Base-by-base conservation (phyloP, 2,113 vertebrate species). In the Suricata suricatta region DNA sequence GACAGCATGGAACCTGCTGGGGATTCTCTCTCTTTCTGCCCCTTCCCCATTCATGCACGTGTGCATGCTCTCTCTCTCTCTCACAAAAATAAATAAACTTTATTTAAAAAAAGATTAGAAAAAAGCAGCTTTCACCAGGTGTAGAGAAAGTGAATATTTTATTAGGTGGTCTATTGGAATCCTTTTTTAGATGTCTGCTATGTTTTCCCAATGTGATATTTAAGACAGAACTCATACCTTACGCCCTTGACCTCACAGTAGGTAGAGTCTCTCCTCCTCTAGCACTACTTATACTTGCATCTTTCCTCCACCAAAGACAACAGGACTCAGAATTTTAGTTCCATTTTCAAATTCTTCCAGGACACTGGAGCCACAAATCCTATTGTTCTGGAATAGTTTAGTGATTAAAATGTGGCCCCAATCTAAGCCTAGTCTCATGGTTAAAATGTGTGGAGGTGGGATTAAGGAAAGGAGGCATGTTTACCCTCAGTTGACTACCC, bases 311-410 rank as follows among this genome's bases (percentile, higher is more conserved):
- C 31, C 50, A 84, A 88, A 94, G 60, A 25, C 15, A 29, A 0
- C 1, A 80, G 71, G 84, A 76, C 47, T 84, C 94, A 57, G 31
- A 82, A 33, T 4, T 63, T 17, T 79, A 8, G 38, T 90, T 86
- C 52, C 86, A 47, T 74, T 66, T 96, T 92, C 83, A 88, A 63
- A 92, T 76, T 82, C 68, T 93, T 93, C 38, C n/a, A 81, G 68
- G 60, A 76, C 69, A 50, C 35, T 72, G 25, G 69, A 80, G 63
- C 50, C 8, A 54, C 17, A 15, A 85, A 27, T 12, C 10, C 71
- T 63, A 57, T 88, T 90, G 90, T 64, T 35, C 10, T 64, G 38
- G 29, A 82, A 44, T 14, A 50, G 5, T 96, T 64, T 72, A 52
- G 31, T 54, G 88, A 80, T 64, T 89, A 57, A 44, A 71, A 80